Base-by-base conservation (phyloP, 2,888 invertebrate genomes). In the Desoria tigrina region DNA sequence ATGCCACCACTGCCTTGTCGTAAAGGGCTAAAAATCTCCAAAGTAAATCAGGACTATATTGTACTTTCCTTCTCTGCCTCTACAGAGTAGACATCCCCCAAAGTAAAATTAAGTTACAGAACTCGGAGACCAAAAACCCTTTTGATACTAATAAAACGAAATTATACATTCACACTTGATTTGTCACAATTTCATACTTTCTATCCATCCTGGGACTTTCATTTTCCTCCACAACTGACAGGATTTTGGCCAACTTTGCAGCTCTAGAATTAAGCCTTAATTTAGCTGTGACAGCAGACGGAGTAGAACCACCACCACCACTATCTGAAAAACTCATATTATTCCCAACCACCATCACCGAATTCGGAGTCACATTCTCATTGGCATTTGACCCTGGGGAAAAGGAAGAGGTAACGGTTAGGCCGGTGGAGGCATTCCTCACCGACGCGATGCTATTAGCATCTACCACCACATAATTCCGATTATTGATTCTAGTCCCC, bases 151-250 rank as follows among this genome's bases (percentile, higher is more conserved):
- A n/a, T n/a, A n/a, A n/a, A n/a, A n/a, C n/a, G n/a, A n/a, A n/a
- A n/a, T 45, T 45, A 45, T 45, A 16, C 45, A 45, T 51, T 67
- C 60, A 68, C 58, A 68, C 68, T 24, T 51, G 68, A 68, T 68
- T 68, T 23, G 65, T 64, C 39, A 65, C 58, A 56, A 57, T 68
- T 59, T 60, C 65, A 68, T 67, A 65, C 55, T 69, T 68, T 39
- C 72, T 63, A 24, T 64, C 64, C 39, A 64, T 55, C 37, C 63
- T 63, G 4, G 69, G 69, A 58, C 72, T 72, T 49, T 68, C 57
- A 16, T 24, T 39, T 26, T 67, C 72, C 54, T 70, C 72, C 2
- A 72, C 69, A 37, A 72, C 68, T 27, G 72, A 72, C 58, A 73
- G 59, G 28, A 65, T 68, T 63, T 68, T 66, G 18, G 70, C 59